Evolutionary conservation across 2,797 vertebrate genomes (phyloP).

Genomic region (Acanthornis magna): DNA sequence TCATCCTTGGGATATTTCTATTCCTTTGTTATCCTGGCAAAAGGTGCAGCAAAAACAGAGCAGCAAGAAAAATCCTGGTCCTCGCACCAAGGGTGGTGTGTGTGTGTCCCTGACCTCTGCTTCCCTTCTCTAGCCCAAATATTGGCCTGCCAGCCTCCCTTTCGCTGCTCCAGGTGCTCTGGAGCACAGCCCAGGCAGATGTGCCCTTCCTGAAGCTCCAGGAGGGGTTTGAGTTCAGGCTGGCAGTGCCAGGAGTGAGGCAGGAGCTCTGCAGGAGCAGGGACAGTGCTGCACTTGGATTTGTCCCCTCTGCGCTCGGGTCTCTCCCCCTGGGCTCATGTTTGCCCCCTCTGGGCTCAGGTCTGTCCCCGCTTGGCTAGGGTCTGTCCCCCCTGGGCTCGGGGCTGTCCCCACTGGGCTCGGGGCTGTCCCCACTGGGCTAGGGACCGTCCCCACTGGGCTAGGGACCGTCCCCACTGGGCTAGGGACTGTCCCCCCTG

Average conservation of each 20-base stretch:
- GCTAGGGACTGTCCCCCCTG: too few species aligned
- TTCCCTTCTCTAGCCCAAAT: neutral
- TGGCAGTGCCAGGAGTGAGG: neutral
- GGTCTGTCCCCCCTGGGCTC: too few species aligned
- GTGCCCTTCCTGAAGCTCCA: neutral
- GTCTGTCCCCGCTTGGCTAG: too few species aligned
- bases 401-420: too few species aligned
- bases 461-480: too few species aligned
- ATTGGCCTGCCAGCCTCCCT: fast-evolving
- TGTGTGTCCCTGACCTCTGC: neutral
- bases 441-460: too few species aligned
- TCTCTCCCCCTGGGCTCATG: too few species aligned
- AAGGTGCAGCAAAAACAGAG: neutral
- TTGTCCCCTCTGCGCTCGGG: too few species aligned
- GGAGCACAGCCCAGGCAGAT: neutral
- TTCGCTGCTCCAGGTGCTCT: neutral
- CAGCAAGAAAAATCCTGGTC: neutral
- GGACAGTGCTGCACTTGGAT: too few species aligned
- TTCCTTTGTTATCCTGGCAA: neutral
- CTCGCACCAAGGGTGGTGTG: fast-evolving
- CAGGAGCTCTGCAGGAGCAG: fast-evolving
- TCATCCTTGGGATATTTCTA: neutral
- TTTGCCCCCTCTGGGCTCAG: too few species aligned
- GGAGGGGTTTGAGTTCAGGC: neutral
- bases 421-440: too few species aligned